Conservation (phyloP, 2,888 invertebrate species). For the Drosophila imparisetae region DNA sequence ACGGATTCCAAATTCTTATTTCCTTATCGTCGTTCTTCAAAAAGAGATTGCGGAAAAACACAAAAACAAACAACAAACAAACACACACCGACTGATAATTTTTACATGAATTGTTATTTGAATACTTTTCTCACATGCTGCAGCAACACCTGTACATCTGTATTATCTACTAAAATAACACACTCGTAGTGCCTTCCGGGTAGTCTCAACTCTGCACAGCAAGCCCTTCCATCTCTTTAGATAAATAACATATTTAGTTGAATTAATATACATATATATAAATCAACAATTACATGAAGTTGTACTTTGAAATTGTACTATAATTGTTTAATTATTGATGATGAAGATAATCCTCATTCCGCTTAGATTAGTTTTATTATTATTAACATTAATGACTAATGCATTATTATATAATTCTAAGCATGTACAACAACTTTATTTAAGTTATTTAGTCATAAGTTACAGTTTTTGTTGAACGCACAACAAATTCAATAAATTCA, state of each 20-base stretch:
- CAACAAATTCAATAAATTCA: conserved; percentile 59
- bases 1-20: conserved; percentile 18
- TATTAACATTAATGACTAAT: conserved; percentile 53
- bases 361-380: conserved; percentile 54
- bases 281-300: conserved; percentile 28
- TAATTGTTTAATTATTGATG: conserved; percentile 30
- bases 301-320: conserved; percentile 24
- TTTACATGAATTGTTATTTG: conserved; percentile 55
- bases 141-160: conserved; percentile 20
- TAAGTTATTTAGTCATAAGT: conserved; percentile 75
- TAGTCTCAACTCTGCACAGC: conserved; percentile 25
- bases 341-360: conserved; percentile 60
- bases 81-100: conserved; percentile 74
- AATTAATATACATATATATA: neutral
- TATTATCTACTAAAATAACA: conserved; percentile 29
- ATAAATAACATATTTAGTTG: conserved; percentile 36
- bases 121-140: conserved; percentile 20
- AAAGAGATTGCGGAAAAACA: conserved; percentile 20
- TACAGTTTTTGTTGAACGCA: conserved; percentile 68
- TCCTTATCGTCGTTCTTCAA: conserved; percentile 36
- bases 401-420: conserved; percentile 72
- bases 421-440: conserved; percentile 58
- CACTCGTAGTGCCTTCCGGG: conserved; percentile 68
- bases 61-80: neutral
- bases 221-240: conserved; percentile 25